These are phyloP conservation scores for Arenaria interpres DNA, from an alignment of 2,113 vertebrate species.

Conservation along the genomic window DNA sequence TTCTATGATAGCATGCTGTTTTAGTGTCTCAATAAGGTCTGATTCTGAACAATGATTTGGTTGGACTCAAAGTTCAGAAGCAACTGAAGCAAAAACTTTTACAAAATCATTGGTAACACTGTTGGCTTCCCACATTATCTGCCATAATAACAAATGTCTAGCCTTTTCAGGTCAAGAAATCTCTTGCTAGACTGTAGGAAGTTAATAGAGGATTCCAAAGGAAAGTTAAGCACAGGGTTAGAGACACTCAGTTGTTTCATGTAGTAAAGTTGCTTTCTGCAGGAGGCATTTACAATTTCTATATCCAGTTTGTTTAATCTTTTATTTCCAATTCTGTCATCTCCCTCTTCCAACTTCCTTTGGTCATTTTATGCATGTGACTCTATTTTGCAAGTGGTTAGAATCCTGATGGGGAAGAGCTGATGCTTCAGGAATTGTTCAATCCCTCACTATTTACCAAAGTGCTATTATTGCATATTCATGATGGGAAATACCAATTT, in stretches of 20 bases:
- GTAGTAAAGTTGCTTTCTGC: neutral
- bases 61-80: neutral
- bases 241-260: neutral
- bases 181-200: neutral
- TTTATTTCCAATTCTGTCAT: neutral
- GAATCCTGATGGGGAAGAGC: neutral
- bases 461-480: neutral
- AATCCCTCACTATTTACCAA: neutral
- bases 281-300: neutral
- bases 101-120: neutral
- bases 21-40: neutral
- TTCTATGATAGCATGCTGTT: neutral
- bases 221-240: neutral
- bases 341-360: neutral
- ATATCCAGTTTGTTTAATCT: neutral
- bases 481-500: neutral
- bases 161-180: neutral
- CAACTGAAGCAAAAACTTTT: neutral
- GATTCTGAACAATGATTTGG: neutral
- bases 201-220: neutral
- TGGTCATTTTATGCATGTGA: neutral
- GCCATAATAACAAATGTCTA: neutral
- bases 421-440: neutral
- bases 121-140: neutral
- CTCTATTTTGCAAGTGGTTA: neutral